Evolutionary conservation across 2,797 vertebrate genomes (phyloP), one percentile per base, ranked within the genome.

Genomic region (Enteromius treurensis): DNA sequence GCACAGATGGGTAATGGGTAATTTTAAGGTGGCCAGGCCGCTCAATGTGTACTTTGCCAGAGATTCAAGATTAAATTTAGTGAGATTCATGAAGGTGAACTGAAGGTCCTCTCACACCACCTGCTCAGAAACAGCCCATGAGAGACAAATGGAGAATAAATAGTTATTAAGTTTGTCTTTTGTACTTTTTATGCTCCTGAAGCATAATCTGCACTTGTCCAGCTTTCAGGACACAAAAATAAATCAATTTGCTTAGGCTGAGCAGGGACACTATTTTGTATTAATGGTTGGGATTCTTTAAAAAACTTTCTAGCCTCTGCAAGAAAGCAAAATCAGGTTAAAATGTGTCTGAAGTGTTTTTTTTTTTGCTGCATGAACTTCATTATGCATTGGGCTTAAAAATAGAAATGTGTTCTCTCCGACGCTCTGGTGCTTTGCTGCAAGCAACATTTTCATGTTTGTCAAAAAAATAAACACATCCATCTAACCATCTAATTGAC

Each of bases 1-100:
- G 45, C 82, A 77, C 84, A 86, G 84, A 84, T 84, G 79, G 84
- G 69, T 84, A 69, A 84, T 82, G 76, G 47, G 69, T 77, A 60
- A 74, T 79, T 45, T 83, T 79, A 76, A 82, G 84, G 86, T 84
- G 84, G 51, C 81, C 75, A 40, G 71, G 42, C 78, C 34, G 37
- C 69, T 82, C 82, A 60, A 6, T 74, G 26, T 34, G 32, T 60
- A 34, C 55, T 6, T 75, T 40, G 60, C 65, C 53, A 82, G 40
- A 73, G 76, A 77, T 76, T 86, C 68, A 40, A 71, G 80, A 79
- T 82, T 79, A 75, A 71, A 79, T 86, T 34, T 23, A 45, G 68
- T 26, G 42, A 37, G 29, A 42, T 86, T 84, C 62, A 11, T 67
- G 45, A 79, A 87, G 55, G 79, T 84, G 64, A 82, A 21, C 42